Evolutionary conservation across 2,797 vertebrate species (phyloP), one percentile per base, ranked within the genome.

Genomic region (Poeciliopsis gracilis): DNA sequence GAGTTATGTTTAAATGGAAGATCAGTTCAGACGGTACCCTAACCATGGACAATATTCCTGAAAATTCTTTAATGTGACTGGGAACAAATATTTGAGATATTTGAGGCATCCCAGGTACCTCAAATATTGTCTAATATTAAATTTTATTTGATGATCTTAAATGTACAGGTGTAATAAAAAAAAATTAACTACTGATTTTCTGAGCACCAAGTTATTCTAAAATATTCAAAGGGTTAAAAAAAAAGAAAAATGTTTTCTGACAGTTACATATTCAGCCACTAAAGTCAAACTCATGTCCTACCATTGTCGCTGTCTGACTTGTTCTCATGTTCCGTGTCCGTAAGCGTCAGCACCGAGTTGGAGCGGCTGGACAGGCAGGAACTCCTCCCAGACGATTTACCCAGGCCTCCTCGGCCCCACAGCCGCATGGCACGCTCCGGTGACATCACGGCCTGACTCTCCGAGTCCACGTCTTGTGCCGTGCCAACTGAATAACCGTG

Each of bases 281-380:
- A 55, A 8, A 18, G 30, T 16, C 2, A 0, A 15, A 15, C 5
- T 11, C 41, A 59, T 15, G 3, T 78, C 96, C 97, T 96, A 99
- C 98, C 98, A 0, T 94, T 98, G 89, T 99, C 98, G 89, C 97
- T 99, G 97, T 99, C 98, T 0, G 98, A 99, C 95, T 99, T 99
- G 97, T 99, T 99, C 73, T 99, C 98, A 0, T 98, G 98, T 90
- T 99, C 98, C 0, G 98, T 99, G 93, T 99, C 98, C 8, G 98
- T 99, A 55, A 99, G 97, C 20, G 98, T 99, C 91, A 99, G 97
- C 84, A 96, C 97, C 1, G 98, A 99, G 96, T 99, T 99, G 94
- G 98, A 99, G 86, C 98, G 97, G 91, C 98, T 99, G 74, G 98
- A 99, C 86, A 98, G 95, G 93, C 98, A 99, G 94, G 98, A 99